Evolutionary conservation across 2,888 invertebrate genomes (phyloP), one percentile per base, ranked within the genome.

Genomic region (Trileptium ribeirensis): DNA sequence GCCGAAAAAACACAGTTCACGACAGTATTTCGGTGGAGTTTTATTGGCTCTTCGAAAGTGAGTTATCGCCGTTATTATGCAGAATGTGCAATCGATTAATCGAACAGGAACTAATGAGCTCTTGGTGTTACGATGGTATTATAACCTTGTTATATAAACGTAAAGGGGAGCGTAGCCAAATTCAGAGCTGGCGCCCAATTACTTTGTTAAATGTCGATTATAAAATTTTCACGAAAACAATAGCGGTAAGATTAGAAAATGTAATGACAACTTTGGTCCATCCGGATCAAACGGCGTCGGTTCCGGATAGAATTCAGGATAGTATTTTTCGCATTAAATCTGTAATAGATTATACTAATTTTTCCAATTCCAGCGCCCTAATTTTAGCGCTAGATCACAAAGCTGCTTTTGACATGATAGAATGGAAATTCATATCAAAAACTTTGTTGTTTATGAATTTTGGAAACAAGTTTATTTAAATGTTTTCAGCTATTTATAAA

Each of bases 341-440:
- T 15, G 74, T 70, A 31, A 70, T 70, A 36, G n/a, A 70, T 70
- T 70, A 70, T 70, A 19, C 37, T 15, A 31, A 70, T 36, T 36
- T 34, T n/a, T 34, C 33, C 8, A 70, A 70, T 36, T 15, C 33
- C 19, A 70, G n/a, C 19, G 74, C 34, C 19, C 19, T 70, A 19
- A 34, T 70, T 19, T 31, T 70, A 36, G 33, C 74, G 8, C 19
- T 70, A 31, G 74, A 70, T 31, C 74, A 70, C 33, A 70, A 34
- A n/a, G 33, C 74, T 70, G 74, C 74, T 70, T 70, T 70, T 70
- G 74, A 70, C n/a, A 70, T 70, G 74, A 8, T 70, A 19, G 74
- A 70, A 70, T 70, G 74, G 74, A 36, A 8, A 15, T 70, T 70
- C 37, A 31, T 70, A n/a, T 36, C 33, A 15, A 70, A 34, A n/a